These are phyloP conservation scores for Tetragnatha montana DNA, from an alignment of 2,888 invertebrate genomes.

Conservation along the genomic window DNA sequence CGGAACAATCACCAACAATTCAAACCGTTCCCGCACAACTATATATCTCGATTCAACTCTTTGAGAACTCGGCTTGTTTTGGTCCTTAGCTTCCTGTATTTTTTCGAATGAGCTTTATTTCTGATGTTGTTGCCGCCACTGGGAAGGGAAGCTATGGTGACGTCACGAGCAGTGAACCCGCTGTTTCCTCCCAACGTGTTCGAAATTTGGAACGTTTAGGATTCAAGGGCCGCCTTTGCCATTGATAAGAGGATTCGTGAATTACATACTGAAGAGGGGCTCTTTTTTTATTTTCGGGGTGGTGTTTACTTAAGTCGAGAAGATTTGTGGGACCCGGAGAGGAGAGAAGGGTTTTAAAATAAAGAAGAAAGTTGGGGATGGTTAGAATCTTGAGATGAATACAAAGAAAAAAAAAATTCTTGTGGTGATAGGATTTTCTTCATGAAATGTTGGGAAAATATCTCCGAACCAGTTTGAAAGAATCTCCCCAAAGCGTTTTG, in stretches of 20 bases:
- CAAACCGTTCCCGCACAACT: neutral
- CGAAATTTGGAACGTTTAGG: neutral
- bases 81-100: conserved; percentile 16
- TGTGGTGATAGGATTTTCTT: too few relatives aligned
- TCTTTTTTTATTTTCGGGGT: neutral
- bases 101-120: conserved; percentile 30
- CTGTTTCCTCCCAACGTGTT: conserved; percentile 43
- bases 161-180: conserved; percentile 45
- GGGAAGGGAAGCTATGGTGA: conserved; percentile 50
- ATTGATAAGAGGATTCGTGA: conserved; percentile 31
- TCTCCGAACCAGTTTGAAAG: too few relatives aligned
- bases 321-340: neutral
- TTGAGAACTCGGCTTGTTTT: neutral
- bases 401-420: too few relatives aligned
- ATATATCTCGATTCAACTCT: neutral
- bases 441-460: too few relatives aligned
- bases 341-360: neutral
- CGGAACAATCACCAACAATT: neutral
- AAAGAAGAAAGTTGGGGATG: neutral
- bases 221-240: conserved; percentile 21
- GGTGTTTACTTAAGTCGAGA: neutral
- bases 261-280: conserved; percentile 2
- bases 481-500: too few relatives aligned
- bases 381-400: too few relatives aligned
- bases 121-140: conserved; percentile 36